Base-by-base conservation (phyloP, 2,888 invertebrate species). In the Apamea monoglypha region DNA sequence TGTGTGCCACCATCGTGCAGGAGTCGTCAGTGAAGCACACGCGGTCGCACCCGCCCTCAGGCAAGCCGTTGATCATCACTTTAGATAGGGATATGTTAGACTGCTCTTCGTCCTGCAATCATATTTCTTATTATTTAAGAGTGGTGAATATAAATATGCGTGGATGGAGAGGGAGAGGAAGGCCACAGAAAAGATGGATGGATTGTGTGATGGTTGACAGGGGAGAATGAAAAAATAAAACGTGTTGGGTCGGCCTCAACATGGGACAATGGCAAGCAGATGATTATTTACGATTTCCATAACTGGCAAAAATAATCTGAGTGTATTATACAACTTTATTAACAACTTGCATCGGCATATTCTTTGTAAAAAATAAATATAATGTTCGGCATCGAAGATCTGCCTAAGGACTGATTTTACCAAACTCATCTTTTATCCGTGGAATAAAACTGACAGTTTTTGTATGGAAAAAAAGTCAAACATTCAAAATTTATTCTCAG, bases 21-120 rank as follows among this genome's bases (percentile, higher is more conserved):
- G 96, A 95, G 89, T 96, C 96, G 0, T 92, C 92, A 0, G 93
- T 91, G 82, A 96, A 96, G 0, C 92, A 92, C 36, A 94, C 90
- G 12, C 93, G 94, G 53, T 94, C 94, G 78, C 95, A 96, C 0
- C 91, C 89, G 16, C 78, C 86, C 0, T 89, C 75, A 1, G 91
- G 88, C 14, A 95, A 75, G 0, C 95, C 96, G 53, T 86, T 95
- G 6, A 96, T 90, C 40, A 85, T 77, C 40, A 96, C 88, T 87
- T 95, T 96, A 0, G 95, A 94, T 29, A 97, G 72, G 1, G 96
- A 95, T 82, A 95, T 93, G 82, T 93, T 95, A 18, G 89, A 91
- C 79, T 93, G 93, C 12, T 95, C 95, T 25, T 96, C 96, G 72
- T 96, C 95, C 95, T 96, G 88, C 47, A 88, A 87, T 44, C 4